Evolutionary conservation across 2,797 vertebrate genomes (phyloP).

Genomic region (Lycodopsis pacificus): DNA sequence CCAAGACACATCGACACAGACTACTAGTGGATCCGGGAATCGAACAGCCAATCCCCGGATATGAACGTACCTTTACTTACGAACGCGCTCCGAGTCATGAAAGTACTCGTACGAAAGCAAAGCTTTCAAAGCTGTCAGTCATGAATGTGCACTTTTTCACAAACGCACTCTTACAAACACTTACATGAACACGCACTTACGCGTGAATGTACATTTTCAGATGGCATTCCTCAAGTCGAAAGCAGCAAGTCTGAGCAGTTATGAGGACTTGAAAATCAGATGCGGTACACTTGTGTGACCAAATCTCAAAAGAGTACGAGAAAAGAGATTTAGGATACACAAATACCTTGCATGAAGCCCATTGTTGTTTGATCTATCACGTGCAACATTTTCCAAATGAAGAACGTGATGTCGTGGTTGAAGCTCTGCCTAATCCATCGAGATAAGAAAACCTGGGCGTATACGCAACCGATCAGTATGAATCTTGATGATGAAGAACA

Average conservation of each 20-base stretch:
- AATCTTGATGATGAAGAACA: conserved; percentile 38
- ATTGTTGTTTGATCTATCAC: not conserved
- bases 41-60: no score
- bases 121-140: no score
- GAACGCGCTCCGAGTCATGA: no score
- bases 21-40: no score
- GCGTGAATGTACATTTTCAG: not conserved
- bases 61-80: no score
- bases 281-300: not conserved
- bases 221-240: not conserved
- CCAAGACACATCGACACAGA: no score
- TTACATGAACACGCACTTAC: not conserved
- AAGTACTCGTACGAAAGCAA: no score
- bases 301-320: not conserved
- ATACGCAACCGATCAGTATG: not conserved
- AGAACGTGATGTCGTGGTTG: conserved; percentile 2
- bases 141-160: not conserved
- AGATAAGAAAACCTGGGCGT: conserved; percentile 27
- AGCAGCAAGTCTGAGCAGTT: not conserved
- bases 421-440: conserved; percentile 21
- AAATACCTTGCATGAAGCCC: not conserved
- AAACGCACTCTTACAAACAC: not conserved
- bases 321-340: not conserved
- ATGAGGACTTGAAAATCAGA: not conserved
- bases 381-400: not conserved